Evolutionary conservation across 2,113 vertebrate genomes (phyloP).

Genomic region (Eulemur rufifrons): DNA sequence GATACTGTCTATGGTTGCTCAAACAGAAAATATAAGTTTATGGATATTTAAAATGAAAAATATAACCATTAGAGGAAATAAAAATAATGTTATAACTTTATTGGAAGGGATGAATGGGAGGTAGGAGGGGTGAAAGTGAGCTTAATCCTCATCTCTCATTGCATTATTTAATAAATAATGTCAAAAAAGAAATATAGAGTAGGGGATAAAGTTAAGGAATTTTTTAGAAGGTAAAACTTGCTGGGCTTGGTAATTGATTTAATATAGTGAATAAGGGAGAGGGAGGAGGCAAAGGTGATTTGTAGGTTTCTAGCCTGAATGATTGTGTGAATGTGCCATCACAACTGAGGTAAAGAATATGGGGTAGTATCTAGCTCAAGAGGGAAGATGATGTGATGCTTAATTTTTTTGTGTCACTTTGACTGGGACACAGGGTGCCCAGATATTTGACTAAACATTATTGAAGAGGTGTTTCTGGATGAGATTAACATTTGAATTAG

Average conservation of each 20-base stretch:
- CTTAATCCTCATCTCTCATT: not conserved
- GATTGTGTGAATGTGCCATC: not conserved
- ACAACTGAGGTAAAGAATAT: constrained; percentile 2
- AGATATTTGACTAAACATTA: not conserved
- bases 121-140: not conserved
- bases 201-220: not conserved
- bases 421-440: not conserved
- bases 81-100: constrained; percentile 41
- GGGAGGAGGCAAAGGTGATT: not conserved
- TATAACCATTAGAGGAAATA: not conserved
- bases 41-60: constrained; percentile 40
- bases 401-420: not conserved
- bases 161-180: not conserved
- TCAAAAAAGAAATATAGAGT: constrained; percentile 10
- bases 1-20: not conserved
- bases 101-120: not conserved
- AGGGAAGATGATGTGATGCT: not conserved
- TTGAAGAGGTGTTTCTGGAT: not conserved
- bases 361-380: not conserved
- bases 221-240: constrained; percentile 10
- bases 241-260: not conserved
- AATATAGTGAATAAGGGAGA: constrained; percentile 22
- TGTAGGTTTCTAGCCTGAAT: constrained; percentile 28
- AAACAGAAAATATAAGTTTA: constrained; percentile 47
- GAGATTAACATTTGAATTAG: not conserved